Evolutionary conservation across 1,140 invertebrate genomes (phyloP).

Genomic region (Dryas iulia): DNA sequence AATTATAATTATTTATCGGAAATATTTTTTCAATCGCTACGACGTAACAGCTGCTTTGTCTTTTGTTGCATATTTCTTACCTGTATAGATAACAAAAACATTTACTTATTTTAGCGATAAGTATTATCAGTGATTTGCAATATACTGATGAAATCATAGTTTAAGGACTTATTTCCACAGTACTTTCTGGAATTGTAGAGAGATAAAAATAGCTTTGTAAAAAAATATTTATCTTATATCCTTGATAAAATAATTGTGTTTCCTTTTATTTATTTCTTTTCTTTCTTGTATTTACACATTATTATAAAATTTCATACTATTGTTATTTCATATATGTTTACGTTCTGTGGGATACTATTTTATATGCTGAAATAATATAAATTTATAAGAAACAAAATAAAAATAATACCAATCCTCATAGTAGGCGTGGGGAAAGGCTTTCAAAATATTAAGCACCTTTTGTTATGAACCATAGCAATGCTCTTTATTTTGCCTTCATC

Average conservation of each 20-base stretch:
- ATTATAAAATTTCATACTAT: no score
- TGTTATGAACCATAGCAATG: neutral
- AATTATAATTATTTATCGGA: neutral
- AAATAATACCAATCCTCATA: neutral
- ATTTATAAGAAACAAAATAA: neutral
- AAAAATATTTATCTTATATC: no score
- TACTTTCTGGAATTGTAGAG: neutral
- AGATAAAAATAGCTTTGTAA: no score
- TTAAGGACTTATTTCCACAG: slow-evolving; percentile 22
- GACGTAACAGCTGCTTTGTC: neutral
- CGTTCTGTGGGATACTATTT: no score
- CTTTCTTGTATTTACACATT: no score
- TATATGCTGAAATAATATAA: neutral
- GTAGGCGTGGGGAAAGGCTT: neutral
- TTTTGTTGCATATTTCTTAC: slow-evolving; percentile 34
- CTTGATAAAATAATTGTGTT: no score
- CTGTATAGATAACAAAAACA: slow-evolving; percentile 49
- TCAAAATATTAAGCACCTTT: neutral
- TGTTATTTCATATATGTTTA: no score
- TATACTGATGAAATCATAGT: slow-evolving; percentile 54
- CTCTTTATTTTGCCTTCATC: slow-evolving; percentile 10
- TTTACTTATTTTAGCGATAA: slow-evolving; percentile 42
- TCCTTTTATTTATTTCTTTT: no score
- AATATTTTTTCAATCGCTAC: neutral
- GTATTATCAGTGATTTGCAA: slow-evolving; percentile 54